Conservation (phyloP, 92 coral and sea anemone species). For the Epizoanthus scotinus region DNA sequence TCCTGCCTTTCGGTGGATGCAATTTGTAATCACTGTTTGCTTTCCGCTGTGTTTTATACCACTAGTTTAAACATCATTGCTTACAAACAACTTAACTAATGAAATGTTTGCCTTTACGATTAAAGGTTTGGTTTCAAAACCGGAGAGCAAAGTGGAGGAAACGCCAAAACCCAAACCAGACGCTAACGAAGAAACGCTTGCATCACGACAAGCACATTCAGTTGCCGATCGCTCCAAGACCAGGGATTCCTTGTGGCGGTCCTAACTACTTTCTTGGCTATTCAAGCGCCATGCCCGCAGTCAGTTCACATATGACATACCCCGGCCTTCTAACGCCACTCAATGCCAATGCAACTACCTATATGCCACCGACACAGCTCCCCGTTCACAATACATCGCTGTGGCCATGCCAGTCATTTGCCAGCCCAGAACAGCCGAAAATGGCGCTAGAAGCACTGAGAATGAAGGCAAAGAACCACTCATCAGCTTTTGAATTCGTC, state of each 20-base stretch:
- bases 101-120: too few relatives aligned
- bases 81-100: too few relatives aligned
- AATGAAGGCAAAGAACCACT: slow-evolving; percentile 86
- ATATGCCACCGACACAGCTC: slow-evolving; percentile 88
- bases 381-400: slow-evolving; percentile 90
- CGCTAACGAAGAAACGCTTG: slow-evolving; percentile 82
- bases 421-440: slow-evolving; percentile 75
- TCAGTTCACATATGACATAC: slow-evolving; percentile 77
- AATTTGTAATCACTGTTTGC: too few relatives aligned
- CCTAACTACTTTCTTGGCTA: slow-evolving; percentile 94
- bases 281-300: slow-evolving; percentile 83
- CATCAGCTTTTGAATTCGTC: slow-evolving; percentile 93
- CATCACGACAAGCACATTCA: slow-evolving; percentile 82
- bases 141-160: slow-evolving; percentile 99
- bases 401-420: slow-evolving; percentile 92
- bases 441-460: slow-evolving; percentile 95
- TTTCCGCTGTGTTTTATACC: too few relatives aligned
- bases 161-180: slow-evolving; percentile 87
- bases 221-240: slow-evolving; percentile 97
- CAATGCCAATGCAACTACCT: slow-evolving; percentile 79
- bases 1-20: too few relatives aligned
- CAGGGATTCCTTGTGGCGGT: slow-evolving; percentile 89
- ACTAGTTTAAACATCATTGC: too few relatives aligned
- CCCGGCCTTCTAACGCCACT: slow-evolving; percentile 88
- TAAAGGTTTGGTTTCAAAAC: slow-evolving; percentile 96